A percentile compares a stretch with the other conserved stretches of the same genome.
Evolutionary conservation across 1,140 invertebrate genomes (phyloP).

Genomic region (Drosophila sproati): DNA sequence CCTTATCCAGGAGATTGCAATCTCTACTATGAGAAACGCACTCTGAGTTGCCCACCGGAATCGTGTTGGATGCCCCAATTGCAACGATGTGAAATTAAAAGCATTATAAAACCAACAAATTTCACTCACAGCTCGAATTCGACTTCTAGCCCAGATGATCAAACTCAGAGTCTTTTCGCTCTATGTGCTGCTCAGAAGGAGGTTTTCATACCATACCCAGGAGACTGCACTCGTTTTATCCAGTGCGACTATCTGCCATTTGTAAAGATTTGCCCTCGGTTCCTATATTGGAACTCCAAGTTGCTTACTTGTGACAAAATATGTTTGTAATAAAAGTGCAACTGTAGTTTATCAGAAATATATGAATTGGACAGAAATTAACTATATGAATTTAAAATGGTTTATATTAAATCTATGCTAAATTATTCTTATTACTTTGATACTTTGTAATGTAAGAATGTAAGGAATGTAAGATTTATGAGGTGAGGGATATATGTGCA

Average conservation of each 20-base stretch:
- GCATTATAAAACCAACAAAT: background rate
- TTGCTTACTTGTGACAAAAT: constrained; percentile 61
- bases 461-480: no score
- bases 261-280: constrained; percentile 53
- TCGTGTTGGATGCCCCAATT: constrained; percentile 40
- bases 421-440: no score
- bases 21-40: constrained; percentile 26
- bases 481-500: no score
- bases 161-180: background rate
- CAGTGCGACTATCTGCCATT: constrained; percentile 64
- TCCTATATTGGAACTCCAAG: constrained; percentile 61
- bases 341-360: no score
- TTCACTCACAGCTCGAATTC: background rate
- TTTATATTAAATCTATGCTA: no score
- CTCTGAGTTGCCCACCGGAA: constrained; percentile 32
- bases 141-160: background rate
- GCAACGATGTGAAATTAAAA: constrained; percentile 33
- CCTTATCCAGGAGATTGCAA: constrained; percentile 47
- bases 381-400: no score
- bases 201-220: constrained; percentile 49
- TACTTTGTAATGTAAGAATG: no score
- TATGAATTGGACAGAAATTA: no score
- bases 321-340: constrained; percentile 34
- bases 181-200: constrained; percentile 33
- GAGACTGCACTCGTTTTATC: constrained; percentile 53